Evolutionary conservation across 2,888 invertebrate genomes (phyloP), one percentile per base, ranked within the genome.

Genomic region (Ariolimax columbianus): DNA sequence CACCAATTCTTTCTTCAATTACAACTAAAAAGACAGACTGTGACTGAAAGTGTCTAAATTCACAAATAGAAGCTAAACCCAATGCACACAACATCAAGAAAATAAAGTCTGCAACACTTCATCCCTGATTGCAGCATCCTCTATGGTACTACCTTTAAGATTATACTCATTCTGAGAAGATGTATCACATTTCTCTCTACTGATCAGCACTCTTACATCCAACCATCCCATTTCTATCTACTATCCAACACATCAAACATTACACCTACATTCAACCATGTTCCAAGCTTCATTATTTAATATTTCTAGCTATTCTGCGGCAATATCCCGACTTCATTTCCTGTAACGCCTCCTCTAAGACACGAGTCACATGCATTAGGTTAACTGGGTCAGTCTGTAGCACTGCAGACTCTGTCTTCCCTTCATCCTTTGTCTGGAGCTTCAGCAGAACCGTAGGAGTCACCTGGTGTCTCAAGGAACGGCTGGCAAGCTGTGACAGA

Each of bases 321-420:
- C 94, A 93, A 87, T 94, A 94, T 85, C 95, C 95, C 75, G 96
- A 95, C 88, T 95, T 95, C 2, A 96, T 95, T 92, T 96, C 96
- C 75, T 94, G 93, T 73, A 96, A 92, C 17, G 96, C 96, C 86
- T 95, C 95, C 90, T 96, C 96, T 78, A 96, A 92, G 11, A 95
- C 95, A 92, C 95, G 95, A 33, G 96, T 95, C 88, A 96, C 94
- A 89, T 96, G 95, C 26, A 95, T 88, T 77, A 96, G 94, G 91
- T 96, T 96, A 75, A 95, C 95, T 3, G 96, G 95, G 93, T 96
- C 96, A 4, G 96, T 96, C 89, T 94, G 94, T 66, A 94, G 89
- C 14, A 93, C 87, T 40, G 91, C 88, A 63, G 90, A 89, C 40
- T 91, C 87, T 43, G 83, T 88, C 63, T 88, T 82, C 14, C 89